Evolutionary conservation across 2,797 vertebrate genomes (phyloP), one percentile per base, ranked within the genome.

Genomic region (Eremophila alpestris): DNA sequence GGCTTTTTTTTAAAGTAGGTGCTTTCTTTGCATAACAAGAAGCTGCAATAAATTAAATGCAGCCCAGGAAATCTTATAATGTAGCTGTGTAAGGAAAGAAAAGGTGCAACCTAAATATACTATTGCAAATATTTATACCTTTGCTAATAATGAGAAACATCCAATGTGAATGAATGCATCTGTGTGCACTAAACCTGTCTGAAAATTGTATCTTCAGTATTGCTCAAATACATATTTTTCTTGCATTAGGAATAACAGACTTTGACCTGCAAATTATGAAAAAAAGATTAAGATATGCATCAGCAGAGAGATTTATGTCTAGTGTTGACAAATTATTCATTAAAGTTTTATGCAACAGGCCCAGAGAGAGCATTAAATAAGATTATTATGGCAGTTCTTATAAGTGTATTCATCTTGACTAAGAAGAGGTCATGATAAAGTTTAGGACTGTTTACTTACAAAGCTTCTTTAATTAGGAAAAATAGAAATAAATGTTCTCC

Each of bases 241-340:
- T 96, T 94, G 54, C 83, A 87, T 94, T 93, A 97, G 78, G 48
- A 34, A 86, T 92, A 95, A 94, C 79, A 59, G 64, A 70, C 45
- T 95, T 96, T 97, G 96, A 96, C 96, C 96, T 89, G 86, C 12
- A 96, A 96, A 95, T 95, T 95, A 94, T 89, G 60, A 94, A 96
- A 95, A 59, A 60, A 94, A 94, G 78, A 94, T 97, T 95, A 96
- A 94, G 90, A 95, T 94, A 90, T 87, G 56, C 49, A 91, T 96
- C 95, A 95, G 64, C 52, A 95, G 88, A 95, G 68, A 97, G 85
- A 95, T 96, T 96, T 95, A 94, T 95, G 73, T 96, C 85, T 95
- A 87, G 62, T 94, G 92, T 95, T 97, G 94, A 97, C 95, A 97
- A 96, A 97, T 95, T 94, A 95, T 95, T 96, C 94, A 93, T 97